phyloP scores from a whole-genome alignment of 2,888 invertebrate species.

The Leucania comma region DNA sequence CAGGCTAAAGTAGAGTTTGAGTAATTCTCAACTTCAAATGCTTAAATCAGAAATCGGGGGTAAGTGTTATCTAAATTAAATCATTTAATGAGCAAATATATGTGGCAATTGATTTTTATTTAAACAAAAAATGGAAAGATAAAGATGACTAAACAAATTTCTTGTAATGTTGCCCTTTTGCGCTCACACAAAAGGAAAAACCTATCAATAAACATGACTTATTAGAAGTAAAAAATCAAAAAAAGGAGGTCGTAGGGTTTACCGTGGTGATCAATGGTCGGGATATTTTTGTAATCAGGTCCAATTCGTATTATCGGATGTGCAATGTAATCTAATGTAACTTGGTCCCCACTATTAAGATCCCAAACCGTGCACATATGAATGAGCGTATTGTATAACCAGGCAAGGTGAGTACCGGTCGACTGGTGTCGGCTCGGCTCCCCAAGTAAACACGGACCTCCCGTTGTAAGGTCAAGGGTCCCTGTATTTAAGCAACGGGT shows the following conservation, averaged over 20 bases:
- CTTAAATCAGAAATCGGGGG: too few relatives aligned
- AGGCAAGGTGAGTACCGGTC: conserved; percentile 17
- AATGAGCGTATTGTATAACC: neutral
- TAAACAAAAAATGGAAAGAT: too few relatives aligned
- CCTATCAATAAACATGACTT: neutral
- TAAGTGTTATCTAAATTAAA: too few relatives aligned
- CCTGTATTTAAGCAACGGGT: conserved; percentile 5
- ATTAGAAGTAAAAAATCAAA: neutral
- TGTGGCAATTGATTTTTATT: too few relatives aligned
- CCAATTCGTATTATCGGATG: neutral
- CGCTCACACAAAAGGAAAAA: too few relatives aligned
- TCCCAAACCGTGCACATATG: conserved; percentile 12
- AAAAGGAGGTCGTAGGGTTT: conserved; percentile 24
- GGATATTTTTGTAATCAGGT: conserved; percentile 26
- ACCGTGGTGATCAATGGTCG: conserved; percentile 47
- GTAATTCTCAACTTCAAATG: too few relatives aligned
- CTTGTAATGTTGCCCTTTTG: neutral
- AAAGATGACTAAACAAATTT: neutral
- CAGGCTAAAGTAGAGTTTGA: too few relatives aligned
- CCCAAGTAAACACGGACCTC: conserved; percentile 55
- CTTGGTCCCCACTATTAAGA: conserved; percentile 21
- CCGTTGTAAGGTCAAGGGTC: neutral
- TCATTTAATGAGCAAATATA: too few relatives aligned
- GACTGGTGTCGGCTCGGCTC: conserved; percentile 23
- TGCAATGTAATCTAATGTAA: conserved; percentile 1